A percentile compares a stretch with the other conserved stretches of the same genome.
Conservation (phyloP, 2,888 invertebrate genomes). For the Microplitis deprimator region DNA sequence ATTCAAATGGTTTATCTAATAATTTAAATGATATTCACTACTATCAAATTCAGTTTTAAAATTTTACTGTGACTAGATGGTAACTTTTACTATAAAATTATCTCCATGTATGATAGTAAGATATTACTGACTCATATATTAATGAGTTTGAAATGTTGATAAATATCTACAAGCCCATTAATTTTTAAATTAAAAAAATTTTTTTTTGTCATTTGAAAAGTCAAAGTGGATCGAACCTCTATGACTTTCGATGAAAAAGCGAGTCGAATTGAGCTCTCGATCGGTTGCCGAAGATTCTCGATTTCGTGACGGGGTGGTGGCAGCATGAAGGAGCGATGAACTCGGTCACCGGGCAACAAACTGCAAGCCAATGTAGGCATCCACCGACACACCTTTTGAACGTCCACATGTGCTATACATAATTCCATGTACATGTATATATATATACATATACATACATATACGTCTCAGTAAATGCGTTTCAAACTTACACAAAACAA, state of each 20-base stretch:
- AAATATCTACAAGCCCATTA: background rate
- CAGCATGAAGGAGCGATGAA: conserved; percentile 66
- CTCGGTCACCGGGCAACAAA: conserved; percentile 72
- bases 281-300: conserved; percentile 64
- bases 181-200: background rate
- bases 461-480: conserved; percentile 10
- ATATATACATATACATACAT: background rate
- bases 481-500: conserved; percentile 27
- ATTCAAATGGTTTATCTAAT: no score
- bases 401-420: conserved; percentile 15
- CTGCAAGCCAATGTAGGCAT: conserved; percentile 60
- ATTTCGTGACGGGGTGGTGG: conserved; percentile 61
- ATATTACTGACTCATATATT: no score
- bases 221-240: conserved; percentile 20
- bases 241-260: conserved; percentile 61
- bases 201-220: conserved; percentile 9
- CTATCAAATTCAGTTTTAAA: no score
- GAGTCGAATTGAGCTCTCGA: conserved; percentile 55
- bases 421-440: conserved; percentile 26
- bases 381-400: conserved; percentile 19
- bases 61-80: no score
- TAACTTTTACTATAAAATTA: no score
- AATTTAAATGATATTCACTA: no score
- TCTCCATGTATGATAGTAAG: no score
- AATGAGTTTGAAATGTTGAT: no score